Evolutionary conservation across 2,888 invertebrate genomes (phyloP), one percentile per base, ranked within the genome.

Genomic region (Drosophila birchii): DNA sequence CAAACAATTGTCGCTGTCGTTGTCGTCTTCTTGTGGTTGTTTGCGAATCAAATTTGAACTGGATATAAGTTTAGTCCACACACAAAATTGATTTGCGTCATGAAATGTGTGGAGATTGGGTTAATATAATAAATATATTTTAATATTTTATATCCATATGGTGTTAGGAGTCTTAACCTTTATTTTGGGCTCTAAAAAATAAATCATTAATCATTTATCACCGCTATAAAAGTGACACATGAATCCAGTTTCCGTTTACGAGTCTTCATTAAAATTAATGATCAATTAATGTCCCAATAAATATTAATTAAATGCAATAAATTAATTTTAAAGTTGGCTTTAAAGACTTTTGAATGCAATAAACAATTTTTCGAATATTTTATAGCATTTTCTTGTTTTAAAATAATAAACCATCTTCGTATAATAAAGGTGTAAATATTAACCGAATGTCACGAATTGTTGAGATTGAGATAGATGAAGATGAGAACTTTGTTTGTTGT

Each of bases 31-130:
- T 26, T 44, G 43, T 26, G 38, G 12, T 34, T 68, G 69, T 68
- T 68, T 68, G 67, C 67, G 68, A 47, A 47, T 68, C 41, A 36
- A 68, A 68, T 68, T 68, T 55, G 67, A 55, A 23, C 67, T 54
- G 45, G 67, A 67, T 63, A 66, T 68, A 47, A 43, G 14, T 55
- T 47, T 20, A 32, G 67, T 55, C 44, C 39, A 67, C 44, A 67
- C 12, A 23, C 36, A 20, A 26, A 43, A 47, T 34, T 34, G 67
- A 68, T 68, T 20, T 68, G 23, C 67, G 67, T 41, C 67, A 55
- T 45, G 41, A 47, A 38, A 39, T n/a, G 5, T 5, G 1, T 23
- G 5, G 14, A n/a, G 44, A 56, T 23, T 29, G 18, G 5, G 18
- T 41, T 26, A 34, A 57, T 26, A 29, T 14, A 38, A 8, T 2